These are phyloP conservation scores for Xyliphius kryptos DNA, from an alignment of 2,113 vertebrate species.

Conservation along the genomic window DNA sequence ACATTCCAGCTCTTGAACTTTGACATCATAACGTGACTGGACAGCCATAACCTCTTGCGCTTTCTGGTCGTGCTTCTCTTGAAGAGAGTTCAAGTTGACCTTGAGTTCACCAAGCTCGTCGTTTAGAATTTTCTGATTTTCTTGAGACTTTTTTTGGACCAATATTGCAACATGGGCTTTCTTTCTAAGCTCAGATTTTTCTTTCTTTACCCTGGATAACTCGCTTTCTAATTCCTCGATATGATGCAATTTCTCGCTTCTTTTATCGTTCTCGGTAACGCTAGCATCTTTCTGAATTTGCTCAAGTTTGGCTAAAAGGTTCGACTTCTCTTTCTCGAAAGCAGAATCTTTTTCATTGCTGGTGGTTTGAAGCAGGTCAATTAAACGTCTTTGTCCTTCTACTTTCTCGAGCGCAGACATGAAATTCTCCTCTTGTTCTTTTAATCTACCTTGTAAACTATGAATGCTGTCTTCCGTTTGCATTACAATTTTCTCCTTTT, in stretches of 20 bases:
- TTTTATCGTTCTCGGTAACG: constrained; percentile 42
- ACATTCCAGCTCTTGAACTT: constrained; percentile 51
- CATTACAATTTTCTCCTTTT: constrained; percentile 43
- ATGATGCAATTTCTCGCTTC: constrained; percentile 34
- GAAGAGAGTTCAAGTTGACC: constrained; percentile 54
- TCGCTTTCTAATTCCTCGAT: constrained; percentile 40
- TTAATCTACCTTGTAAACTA: too few relatives aligned
- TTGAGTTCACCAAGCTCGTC: constrained; percentile 57
- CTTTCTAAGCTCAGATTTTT: constrained; percentile 65
- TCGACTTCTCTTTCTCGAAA: constrained; percentile 51
- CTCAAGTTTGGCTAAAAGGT: constrained; percentile 54
- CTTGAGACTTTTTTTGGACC: constrained; percentile 61
- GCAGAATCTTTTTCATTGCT: constrained; percentile 52
- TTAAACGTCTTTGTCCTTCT: constrained; percentile 53
- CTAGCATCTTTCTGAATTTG: constrained; percentile 54
- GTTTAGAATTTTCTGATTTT: constrained; percentile 56
- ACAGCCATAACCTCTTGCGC: constrained; percentile 52
- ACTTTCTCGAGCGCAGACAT: constrained; percentile 53
- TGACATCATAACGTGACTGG: constrained; percentile 53
- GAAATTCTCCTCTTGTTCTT: constrained; percentile 57
- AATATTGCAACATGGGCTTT: constrained; percentile 68
- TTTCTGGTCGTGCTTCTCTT: constrained; percentile 58
- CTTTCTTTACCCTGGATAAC: constrained; percentile 51
- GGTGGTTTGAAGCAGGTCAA: constrained; percentile 54
- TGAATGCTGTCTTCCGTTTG: constrained; percentile 47